Base-by-base conservation (phyloP, 1,140 invertebrate genomes). In the Parasteatoda tepidariorum region DNA sequence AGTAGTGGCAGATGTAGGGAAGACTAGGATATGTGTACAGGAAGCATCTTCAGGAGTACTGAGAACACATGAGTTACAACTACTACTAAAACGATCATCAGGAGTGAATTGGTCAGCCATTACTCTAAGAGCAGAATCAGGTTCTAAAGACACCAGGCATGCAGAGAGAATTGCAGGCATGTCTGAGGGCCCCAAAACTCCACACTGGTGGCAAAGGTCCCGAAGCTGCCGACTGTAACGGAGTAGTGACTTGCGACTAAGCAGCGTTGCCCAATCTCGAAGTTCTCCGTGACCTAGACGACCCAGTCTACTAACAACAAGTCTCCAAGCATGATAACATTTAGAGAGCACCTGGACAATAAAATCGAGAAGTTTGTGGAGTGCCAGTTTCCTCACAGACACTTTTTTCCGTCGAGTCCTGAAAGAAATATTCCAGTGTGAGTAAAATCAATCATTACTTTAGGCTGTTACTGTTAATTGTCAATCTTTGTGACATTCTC, bases 21-120 rank as follows among this genome's bases (percentile, higher is more conserved):
- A 99, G 83, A 99, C 98, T 82, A 99, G 92, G 85, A 99, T 99
- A 89, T 99, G 98, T 66, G 98, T 99, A 88, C 95, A 96, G 66
- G 96, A 96, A 66, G 97, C 95, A 90, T 99, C 97, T 86, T 97
- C 93, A 6, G 96, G 96, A 64, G 96, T 97, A 66, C 94, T 95
- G 74, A 97, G 91, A 57, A 81, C 75, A 74, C 86, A 86, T 6
- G 83, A 84, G 64, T 87, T 86, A 59, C 85, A 86, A 85, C 86
- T 94, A 93, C 88, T 93, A 93, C 90, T 96, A 93, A 87, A 86
- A 94, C 94, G 67, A 93, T 94, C 84, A 93, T 93, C 89, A 95
- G 94, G 84, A 93, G 95, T 90, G 96, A 96, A 87, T 61, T 96
- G 95, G 89, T 98, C 97, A 34, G 96, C 93, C 95, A 99, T 97